Base-by-base conservation (phyloP, 2,888 invertebrate species). In the Fabriciana adippe region DNA sequence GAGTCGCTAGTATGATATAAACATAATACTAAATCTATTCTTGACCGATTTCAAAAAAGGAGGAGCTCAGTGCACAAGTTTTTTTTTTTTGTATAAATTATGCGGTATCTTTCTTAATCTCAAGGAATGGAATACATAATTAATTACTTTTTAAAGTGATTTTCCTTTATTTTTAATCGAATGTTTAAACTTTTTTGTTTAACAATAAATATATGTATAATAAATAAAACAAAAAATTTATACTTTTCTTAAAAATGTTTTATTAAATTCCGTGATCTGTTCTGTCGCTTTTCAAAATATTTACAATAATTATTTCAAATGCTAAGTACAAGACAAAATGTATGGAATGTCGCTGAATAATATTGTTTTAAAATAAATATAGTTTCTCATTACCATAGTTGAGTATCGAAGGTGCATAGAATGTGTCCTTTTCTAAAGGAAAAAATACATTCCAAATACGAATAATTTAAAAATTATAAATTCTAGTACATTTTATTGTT, bases 201-300 rank as follows among this genome's bases (percentile, higher is more conserved):
- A 11, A 31, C 2, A 51, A 50, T 26, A n/a, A 55, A 21, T 14
- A 16, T 14, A n/a, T 41, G 15, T 6, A 56, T 51, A 50, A 8
- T 21, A 35, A 65, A 54, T 11, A 31, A 56, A 57, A 67, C 13
- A 53, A 18, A 41, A 60, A 21, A 61, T 41, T 8, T 4, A 26
- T 8, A 41, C 8, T 18, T 48, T 65, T 57, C 57, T 55, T 56
- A 83, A 86, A 89, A 88, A 85, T 78, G 77, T 79, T 89, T 90
- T 90, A 91, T 88, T 90, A 88, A 90, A 91, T 89, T 90, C 88
- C 86, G 81, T 85, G 85, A 85, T 86, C 84, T 82, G 88, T 86
- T 85, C 83, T 80, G 79, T 83, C 80, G 82, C 84, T 84, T 86
- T 85, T 71, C 81, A 85, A 84, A 82, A 79, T 59, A 53, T 18